Conservation (phyloP, 2,113 vertebrate species). For the Cercopithecus mona region DNA sequence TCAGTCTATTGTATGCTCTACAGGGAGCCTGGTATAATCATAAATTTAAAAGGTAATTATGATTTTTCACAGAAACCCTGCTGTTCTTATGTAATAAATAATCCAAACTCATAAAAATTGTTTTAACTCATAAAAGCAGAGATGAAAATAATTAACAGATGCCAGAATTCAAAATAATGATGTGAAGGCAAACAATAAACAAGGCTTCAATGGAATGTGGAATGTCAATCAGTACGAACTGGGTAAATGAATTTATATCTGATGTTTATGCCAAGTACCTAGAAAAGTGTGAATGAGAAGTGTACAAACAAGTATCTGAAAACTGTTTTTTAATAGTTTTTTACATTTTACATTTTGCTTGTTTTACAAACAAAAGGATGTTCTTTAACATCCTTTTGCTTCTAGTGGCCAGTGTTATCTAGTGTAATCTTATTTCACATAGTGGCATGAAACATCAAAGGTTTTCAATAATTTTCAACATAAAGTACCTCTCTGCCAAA, state of each 20-base stretch:
- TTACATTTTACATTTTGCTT: too few species aligned
- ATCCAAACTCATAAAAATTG: neutral
- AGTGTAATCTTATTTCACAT: constrained; percentile 5
- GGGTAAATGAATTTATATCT: neutral
- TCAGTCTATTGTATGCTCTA: neutral
- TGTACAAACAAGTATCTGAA: neutral
- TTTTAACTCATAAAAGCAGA: neutral
- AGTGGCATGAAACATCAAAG: neutral
- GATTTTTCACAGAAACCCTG: neutral
- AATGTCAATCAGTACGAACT: neutral
- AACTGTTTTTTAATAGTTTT: neutral
- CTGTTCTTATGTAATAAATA: neutral
- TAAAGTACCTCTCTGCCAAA: neutral
- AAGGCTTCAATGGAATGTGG: neutral
- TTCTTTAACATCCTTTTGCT: neutral
- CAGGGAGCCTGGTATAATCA: neutral
- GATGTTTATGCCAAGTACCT: neutral
- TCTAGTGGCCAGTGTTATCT: neutral
- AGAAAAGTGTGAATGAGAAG: neutral
- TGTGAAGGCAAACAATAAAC: neutral
- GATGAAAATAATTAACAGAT: constrained; percentile 13
- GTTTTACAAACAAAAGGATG: neutral
- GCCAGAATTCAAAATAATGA: constrained; percentile 27
- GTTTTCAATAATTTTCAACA: neutral
- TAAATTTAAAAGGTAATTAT: neutral